Percentiles rank a stretch among this genome's conserved stretches.
phyloP scores from a whole-genome alignment of 1,140 invertebrate genomes.

The Drosophila rufa region DNA sequence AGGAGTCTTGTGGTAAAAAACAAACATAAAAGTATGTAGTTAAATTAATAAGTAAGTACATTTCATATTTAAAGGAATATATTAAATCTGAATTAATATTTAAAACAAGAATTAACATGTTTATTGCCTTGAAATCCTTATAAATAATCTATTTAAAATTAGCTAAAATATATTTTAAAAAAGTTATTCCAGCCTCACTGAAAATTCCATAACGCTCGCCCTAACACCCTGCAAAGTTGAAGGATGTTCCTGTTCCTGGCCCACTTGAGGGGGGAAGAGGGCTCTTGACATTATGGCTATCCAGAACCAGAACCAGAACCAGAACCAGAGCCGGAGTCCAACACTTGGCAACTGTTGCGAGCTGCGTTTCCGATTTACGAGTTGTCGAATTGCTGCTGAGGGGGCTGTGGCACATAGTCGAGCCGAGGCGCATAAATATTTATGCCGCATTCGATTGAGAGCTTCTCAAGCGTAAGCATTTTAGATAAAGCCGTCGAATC shows the following conservation, averaged over 20 bases:
- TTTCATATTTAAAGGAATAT: no score
- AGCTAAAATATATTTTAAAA: background rate
- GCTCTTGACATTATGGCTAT: slow-evolving; percentile 73
- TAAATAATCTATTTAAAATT: no score
- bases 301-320: slow-evolving; percentile 23
- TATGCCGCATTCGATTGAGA: slow-evolving; percentile 76
- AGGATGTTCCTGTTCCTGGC: slow-evolving; percentile 48
- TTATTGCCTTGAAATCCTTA: no score
- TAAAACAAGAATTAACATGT: no score
- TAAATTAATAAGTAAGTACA: no score
- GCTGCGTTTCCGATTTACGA: slow-evolving; percentile 39
- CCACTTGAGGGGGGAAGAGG: slow-evolving; percentile 39
- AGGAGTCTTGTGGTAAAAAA: no score
- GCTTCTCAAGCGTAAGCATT: slow-evolving; percentile 84
- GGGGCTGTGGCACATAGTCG: slow-evolving; percentile 40
- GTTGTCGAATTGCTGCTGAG: slow-evolving; percentile 29
- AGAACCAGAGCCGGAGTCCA: slow-evolving; percentile 4
- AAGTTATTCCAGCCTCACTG: background rate
- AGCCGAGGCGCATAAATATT: slow-evolving; percentile 70
- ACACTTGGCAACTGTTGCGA: slow-evolving; percentile 75
- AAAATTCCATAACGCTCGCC: background rate
- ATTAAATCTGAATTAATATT: no score
- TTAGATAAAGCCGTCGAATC: slow-evolving; percentile 72
- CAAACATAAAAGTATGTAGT: no score
- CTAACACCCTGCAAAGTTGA: slow-evolving; percentile 4